Evolutionary conservation across 2,888 invertebrate species (phyloP).

Genomic region (Campoletis raptor): DNA sequence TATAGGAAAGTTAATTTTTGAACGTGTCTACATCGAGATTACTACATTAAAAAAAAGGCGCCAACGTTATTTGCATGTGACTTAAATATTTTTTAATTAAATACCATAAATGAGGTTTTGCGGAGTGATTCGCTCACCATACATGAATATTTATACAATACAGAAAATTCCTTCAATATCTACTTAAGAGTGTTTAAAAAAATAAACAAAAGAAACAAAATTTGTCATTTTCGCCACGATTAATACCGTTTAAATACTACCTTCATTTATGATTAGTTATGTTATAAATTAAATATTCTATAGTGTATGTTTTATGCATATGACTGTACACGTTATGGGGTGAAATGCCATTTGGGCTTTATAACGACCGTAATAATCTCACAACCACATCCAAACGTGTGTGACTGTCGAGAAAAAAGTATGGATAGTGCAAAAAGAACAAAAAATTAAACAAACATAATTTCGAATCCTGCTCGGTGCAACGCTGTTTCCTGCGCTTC

Average conservation of each 20-base stretch:
- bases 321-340: conserved; percentile 58
- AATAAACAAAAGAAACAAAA: conserved; percentile 15
- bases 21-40: neutral
- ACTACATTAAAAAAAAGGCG: neutral
- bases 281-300: conserved; percentile 54
- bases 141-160: neutral
- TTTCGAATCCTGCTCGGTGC: neutral
- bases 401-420: neutral
- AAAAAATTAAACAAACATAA: neutral
- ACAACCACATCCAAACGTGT: conserved; percentile 40
- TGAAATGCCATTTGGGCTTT: conserved; percentile 39
- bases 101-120: neutral
- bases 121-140: conserved; percentile 9
- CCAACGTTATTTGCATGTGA: conserved; percentile 1
- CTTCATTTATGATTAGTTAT: conserved; percentile 35
- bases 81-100: conserved; percentile 30
- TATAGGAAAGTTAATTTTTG: no score
- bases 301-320: conserved; percentile 21
- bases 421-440: neutral
- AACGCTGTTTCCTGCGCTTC: neutral
- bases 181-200: neutral
- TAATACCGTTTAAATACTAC: conserved; percentile 42
- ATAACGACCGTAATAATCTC: conserved; percentile 20
- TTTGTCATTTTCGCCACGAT: conserved; percentile 20
- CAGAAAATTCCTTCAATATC: neutral